These are phyloP conservation scores for Drosophila busckii DNA, from an alignment of 1,140 invertebrate genomes.

Conservation along the genomic window DNA sequence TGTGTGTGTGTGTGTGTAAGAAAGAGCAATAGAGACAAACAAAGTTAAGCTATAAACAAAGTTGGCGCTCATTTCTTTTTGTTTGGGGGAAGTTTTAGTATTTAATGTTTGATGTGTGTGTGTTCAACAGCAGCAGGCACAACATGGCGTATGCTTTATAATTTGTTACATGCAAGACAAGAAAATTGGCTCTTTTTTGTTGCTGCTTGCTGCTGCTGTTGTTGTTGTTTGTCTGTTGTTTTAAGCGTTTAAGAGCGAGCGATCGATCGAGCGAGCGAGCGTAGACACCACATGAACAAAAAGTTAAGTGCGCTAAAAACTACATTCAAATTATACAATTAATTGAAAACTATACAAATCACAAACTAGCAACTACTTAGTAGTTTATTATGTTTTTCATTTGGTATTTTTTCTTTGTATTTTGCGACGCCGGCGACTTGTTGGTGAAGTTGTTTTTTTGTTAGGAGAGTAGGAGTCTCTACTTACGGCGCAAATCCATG, in stretches of 20 bases:
- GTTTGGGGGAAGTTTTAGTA: slow-evolving; percentile 1
- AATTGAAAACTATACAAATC: slow-evolving; percentile 31
- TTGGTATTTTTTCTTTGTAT: not conserved
- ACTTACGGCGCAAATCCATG: slow-evolving; percentile 92
- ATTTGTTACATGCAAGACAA: slow-evolving; percentile 27
- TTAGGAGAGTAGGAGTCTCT: slow-evolving; percentile 63
- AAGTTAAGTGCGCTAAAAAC: slow-evolving; percentile 52
- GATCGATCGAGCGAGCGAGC: slow-evolving; percentile 34
- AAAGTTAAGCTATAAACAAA: slow-evolving; percentile 65
- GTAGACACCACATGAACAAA: slow-evolving; percentile 41
- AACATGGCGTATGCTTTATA: slow-evolving; percentile 35
- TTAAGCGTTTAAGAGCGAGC: slow-evolving; percentile 7
- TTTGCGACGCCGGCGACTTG: slow-evolving; percentile 40
- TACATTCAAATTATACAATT: slow-evolving; percentile 45
- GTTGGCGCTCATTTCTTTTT: slow-evolving; percentile 28
- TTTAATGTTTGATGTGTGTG: slow-evolving; percentile 16
- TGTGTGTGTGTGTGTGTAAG: too few relatives aligned
- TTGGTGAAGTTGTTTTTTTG: slow-evolving; percentile 42
- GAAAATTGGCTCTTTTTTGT: slow-evolving; percentile 12
- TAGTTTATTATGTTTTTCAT: slow-evolving; percentile 1
- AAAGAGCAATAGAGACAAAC: slow-evolving; percentile 44
- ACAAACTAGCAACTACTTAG: slow-evolving; percentile 36
- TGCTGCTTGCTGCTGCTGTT: slow-evolving; percentile 1
- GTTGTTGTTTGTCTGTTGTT: not conserved
- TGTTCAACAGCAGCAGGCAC: not conserved